Evolutionary conservation across 2,797 vertebrate genomes (phyloP).

Genomic region (Artibeus jamaicensis): DNA sequence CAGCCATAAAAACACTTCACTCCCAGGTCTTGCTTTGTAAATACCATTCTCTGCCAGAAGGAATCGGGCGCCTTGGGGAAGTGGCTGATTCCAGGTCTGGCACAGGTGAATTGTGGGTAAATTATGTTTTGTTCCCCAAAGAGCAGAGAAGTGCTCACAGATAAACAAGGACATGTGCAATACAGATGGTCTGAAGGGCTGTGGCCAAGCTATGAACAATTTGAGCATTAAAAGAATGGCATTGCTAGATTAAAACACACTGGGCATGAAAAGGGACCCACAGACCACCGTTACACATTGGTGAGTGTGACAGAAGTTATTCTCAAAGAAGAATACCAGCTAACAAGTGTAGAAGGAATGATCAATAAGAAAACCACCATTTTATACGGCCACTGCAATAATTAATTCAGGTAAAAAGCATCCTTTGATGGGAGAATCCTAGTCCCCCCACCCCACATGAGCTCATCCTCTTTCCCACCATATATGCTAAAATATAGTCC

Average conservation of each 20-base stretch:
- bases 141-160: neutral
- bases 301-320: neutral
- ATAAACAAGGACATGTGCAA: neutral
- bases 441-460: accelerated
- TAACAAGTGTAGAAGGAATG: neutral
- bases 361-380: neutral
- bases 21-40: neutral
- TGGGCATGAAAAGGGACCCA: neutral
- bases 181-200: neutral
- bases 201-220: neutral
- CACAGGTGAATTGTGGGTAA: neutral
- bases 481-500: neutral
- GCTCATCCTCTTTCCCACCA: neutral
- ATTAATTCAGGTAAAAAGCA: neutral
- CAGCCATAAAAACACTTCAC: neutral
- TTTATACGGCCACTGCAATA: neutral
- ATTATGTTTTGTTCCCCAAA: neutral
- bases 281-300: neutral
- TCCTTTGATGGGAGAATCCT: neutral
- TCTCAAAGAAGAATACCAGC: neutral
- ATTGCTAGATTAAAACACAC: neutral
- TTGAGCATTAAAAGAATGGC: neutral
- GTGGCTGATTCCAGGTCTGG: neutral
- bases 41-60: neutral
- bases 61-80: neutral